phyloP scores from a whole-genome alignment of 2,797 vertebrate genomes.

The Leptatherina wallacei region DNA sequence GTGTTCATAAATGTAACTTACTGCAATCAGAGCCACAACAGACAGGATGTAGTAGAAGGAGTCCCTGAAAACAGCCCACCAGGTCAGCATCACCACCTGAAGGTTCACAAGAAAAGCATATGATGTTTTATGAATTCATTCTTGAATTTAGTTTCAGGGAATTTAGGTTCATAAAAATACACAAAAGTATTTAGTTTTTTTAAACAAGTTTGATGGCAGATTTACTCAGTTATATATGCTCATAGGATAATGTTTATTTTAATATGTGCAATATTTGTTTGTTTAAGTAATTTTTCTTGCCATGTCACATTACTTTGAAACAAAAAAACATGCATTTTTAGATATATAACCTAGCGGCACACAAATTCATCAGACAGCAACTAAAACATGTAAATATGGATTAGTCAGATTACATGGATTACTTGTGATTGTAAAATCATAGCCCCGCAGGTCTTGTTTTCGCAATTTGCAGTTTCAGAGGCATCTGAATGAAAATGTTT shows the following conservation, averaged over 20 bases:
- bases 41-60: conserved; percentile 94
- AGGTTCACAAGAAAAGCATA: neutral
- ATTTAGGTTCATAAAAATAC: neutral
- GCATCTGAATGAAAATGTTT: neutral
- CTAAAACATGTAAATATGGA: neutral
- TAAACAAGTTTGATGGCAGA: neutral
- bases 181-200: neutral
- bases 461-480: neutral
- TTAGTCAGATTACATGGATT: neutral
- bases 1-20: conserved; percentile 79
- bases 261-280: too few species aligned
- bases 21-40: conserved; percentile 91
- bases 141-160: neutral
- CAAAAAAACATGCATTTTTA: too few species aligned
- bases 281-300: too few species aligned
- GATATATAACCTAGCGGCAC: neutral
- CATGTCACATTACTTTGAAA: too few species aligned
- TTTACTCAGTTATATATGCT: neutral
- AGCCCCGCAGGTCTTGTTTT: neutral
- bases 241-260: too few species aligned
- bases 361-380: neutral
- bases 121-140: neutral
- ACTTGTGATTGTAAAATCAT: neutral
- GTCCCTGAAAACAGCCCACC: conserved; percentile 96
- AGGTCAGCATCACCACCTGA: conserved; percentile 93